Evolutionary conservation across 2,113 vertebrate species (phyloP).

Genomic region (Laterallus jamaicensis): DNA sequence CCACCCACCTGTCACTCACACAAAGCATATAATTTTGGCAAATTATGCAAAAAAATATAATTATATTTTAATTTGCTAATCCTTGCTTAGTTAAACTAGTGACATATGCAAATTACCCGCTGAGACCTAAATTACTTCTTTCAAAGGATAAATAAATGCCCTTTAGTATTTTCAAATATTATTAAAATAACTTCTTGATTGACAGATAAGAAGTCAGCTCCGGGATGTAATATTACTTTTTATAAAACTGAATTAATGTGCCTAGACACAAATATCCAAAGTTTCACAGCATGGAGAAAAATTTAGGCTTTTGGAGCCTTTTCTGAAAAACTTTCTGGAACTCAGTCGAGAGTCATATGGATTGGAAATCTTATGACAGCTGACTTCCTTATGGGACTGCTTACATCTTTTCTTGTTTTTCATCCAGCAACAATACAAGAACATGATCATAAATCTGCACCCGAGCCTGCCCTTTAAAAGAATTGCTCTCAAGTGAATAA

Average conservation of each 20-base stretch:
- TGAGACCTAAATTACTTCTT: constrained; percentile 63
- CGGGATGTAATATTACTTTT: background rate
- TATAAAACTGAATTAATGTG: background rate
- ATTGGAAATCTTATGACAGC: background rate
- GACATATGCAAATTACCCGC: constrained; percentile 68
- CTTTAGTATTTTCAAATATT: constrained; percentile 44
- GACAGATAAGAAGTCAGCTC: background rate
- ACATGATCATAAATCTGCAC: constrained; percentile 14
- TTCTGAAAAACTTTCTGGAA: background rate
- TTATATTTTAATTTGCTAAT: constrained; percentile 76
- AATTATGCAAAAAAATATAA: constrained; percentile 57
- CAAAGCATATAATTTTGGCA: constrained; percentile 69
- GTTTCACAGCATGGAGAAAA: background rate
- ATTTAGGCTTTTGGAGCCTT: background rate
- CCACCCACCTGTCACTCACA: constrained; percentile 53
- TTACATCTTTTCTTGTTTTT: background rate
- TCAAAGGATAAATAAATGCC: constrained; percentile 69
- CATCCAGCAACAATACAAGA: background rate
- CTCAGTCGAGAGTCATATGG: background rate
- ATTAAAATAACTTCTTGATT: constrained; percentile 48
- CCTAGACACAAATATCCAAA: background rate
- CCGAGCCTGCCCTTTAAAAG: constrained; percentile 13
- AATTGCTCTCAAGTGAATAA: constrained; percentile 2
- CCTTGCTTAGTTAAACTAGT: constrained; percentile 64
- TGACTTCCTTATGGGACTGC: background rate